Conservation (phyloP, 2,888 invertebrate species). For the Poecilobothrus nobilitatus region DNA sequence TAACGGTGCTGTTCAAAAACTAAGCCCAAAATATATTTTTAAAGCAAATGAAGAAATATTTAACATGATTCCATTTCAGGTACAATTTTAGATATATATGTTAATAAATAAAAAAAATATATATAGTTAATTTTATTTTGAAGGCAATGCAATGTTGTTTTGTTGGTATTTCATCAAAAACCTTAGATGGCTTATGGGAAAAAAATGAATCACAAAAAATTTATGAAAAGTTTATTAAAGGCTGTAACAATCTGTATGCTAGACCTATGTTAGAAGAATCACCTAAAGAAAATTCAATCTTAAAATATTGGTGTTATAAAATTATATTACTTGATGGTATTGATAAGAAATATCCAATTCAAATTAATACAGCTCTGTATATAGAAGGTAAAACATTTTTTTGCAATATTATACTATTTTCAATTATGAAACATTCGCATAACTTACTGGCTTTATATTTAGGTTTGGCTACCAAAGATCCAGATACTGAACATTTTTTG, state of each 20-base stretch:
- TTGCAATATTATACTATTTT: not conserved
- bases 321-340: slow-evolving; percentile 18
- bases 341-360: slow-evolving; percentile 14
- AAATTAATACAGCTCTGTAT: not conserved
- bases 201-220: slow-evolving; percentile 18
- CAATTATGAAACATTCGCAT: not conserved
- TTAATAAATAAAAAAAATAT: too few relatives aligned
- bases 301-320: slow-evolving; percentile 18
- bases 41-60: slow-evolving; percentile 14
- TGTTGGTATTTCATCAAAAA: slow-evolving; percentile 17
- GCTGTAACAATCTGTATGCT: slow-evolving; percentile 17
- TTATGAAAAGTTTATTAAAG: slow-evolving; percentile 18
- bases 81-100: not conserved
- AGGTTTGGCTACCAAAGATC: slow-evolving; percentile 20
- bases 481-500: slow-evolving; percentile 18
- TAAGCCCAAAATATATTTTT: slow-evolving; percentile 13
- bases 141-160: slow-evolving; percentile 21
- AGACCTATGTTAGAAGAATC: slow-evolving; percentile 12
- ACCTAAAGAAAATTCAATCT: slow-evolving; percentile 11
- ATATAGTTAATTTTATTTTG: not conserved
- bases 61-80: slow-evolving; percentile 19
- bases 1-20: slow-evolving; percentile 14
- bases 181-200: slow-evolving; percentile 17
- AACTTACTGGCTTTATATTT: not conserved
- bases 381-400: not conserved